Evolutionary conservation across 2,113 vertebrate genomes (phyloP).

Genomic region (Chamaea fasciata): DNA sequence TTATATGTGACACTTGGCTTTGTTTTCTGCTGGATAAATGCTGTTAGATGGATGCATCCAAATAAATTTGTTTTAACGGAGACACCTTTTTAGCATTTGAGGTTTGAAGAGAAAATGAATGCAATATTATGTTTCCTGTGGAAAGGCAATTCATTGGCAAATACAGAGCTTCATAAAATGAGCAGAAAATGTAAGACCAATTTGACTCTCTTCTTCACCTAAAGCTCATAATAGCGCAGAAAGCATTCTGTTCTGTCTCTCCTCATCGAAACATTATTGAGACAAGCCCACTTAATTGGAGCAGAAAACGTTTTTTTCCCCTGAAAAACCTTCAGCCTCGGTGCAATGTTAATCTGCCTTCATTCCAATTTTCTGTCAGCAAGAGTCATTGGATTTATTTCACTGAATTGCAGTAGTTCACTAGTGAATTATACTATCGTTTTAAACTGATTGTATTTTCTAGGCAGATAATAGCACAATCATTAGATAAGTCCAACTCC

Average conservation of each 20-base stretch:
- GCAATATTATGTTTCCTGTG: not conserved
- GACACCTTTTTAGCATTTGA: not conserved
- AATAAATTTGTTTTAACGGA: not conserved
- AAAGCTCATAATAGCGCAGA: not conserved
- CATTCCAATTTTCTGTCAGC: constrained; percentile 14
- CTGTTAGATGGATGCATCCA: not conserved
- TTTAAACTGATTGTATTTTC: constrained; percentile 26
- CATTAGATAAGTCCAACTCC: not conserved
- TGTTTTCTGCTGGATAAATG: not conserved
- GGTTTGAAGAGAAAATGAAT: not conserved
- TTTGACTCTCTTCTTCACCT: not conserved
- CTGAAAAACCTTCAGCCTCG: not conserved
- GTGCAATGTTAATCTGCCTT: constrained; percentile 16
- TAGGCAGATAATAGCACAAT: not conserved
- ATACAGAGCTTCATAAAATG: not conserved
- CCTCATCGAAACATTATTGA: not conserved
- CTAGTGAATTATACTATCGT: not conserved
- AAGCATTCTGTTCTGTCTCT: not conserved
- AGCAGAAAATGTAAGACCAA: not conserved
- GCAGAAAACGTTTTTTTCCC: not conserved
- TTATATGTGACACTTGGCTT: not conserved
- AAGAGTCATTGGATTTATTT: constrained; percentile 40
- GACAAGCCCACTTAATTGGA: not conserved
- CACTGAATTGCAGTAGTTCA: constrained; percentile 14
- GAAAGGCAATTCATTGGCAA: not conserved